Evolutionary conservation across 2,888 invertebrate genomes (phyloP).

Genomic region (Dryomyza anilis): DNA sequence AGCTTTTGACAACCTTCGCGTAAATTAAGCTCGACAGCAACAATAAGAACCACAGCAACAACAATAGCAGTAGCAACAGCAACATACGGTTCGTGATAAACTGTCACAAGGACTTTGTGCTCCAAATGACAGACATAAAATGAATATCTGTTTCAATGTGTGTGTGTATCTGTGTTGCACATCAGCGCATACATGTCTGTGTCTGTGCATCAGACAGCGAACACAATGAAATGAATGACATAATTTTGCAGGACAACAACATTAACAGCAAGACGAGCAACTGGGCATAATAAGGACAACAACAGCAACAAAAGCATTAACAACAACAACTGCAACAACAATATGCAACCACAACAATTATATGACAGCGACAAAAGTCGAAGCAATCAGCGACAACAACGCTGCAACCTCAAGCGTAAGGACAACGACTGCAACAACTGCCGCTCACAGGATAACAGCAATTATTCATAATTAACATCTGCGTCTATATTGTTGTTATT

Average conservation of each 20-base stretch:
- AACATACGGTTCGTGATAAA: constrained; percentile 10
- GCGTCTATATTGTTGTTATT: too few species aligned
- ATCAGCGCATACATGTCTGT: neutral
- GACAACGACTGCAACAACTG: too few species aligned
- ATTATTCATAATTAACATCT: too few species aligned
- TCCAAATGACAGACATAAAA: constrained; percentile 10
- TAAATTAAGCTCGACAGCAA: neutral
- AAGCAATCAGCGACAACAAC: neutral
- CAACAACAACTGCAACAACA: neutral
- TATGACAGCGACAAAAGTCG: neutral
- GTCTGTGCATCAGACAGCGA: constrained; percentile 2
- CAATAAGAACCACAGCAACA: too few species aligned
- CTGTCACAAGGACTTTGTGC: constrained; percentile 12
- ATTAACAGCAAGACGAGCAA: constrained; percentile 6
- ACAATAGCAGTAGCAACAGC: neutral
- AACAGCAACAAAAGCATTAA: neutral
- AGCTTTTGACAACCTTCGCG: neutral
- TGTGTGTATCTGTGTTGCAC: neutral
- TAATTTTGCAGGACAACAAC: constrained; percentile 17
- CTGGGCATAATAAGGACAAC: neutral
- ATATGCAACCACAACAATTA: neutral
- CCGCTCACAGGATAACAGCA: too few species aligned
- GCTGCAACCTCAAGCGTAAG: too few species aligned
- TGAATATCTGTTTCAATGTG: neutral
- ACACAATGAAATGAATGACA: constrained; percentile 17